These are phyloP conservation scores for Tetragonula carbonaria DNA, from an alignment of 2,888 invertebrate species.

Conservation along the genomic window DNA sequence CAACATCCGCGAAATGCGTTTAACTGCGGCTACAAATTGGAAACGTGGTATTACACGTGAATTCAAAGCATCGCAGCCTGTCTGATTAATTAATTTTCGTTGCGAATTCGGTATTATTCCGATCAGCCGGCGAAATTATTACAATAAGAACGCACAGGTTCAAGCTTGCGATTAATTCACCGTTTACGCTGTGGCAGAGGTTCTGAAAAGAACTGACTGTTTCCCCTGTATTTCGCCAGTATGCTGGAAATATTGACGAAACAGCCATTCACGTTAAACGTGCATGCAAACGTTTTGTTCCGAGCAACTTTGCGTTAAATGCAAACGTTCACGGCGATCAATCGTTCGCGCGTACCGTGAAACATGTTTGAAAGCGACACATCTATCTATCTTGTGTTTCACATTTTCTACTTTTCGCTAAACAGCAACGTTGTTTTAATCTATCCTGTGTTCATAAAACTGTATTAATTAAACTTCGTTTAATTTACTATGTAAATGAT, in stretches of 20 bases:
- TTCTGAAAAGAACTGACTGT: background rate
- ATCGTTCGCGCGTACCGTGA: constrained; percentile 5
- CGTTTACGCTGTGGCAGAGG: background rate
- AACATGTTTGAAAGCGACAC: too few species aligned
- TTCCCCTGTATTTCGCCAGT: background rate
- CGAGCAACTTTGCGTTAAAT: constrained; percentile 14
- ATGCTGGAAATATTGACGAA: background rate
- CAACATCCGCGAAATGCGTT: constrained; percentile 1
- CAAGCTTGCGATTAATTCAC: background rate
- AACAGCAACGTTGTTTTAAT: too few species aligned
- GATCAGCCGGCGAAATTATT: background rate
- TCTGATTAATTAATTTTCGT: constrained; percentile 33
- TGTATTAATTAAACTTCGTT: too few species aligned
- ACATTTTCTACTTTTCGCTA: too few species aligned
- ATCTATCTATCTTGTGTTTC: too few species aligned
- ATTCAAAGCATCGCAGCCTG: background rate
- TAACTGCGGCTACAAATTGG: background rate
- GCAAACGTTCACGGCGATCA: constrained; percentile 24
- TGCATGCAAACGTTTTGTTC: background rate
- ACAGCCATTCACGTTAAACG: constrained; percentile 9
- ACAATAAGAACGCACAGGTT: background rate
- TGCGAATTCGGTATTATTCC: background rate
- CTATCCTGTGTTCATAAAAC: too few species aligned
- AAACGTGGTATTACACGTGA: background rate
- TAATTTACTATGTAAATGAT: too few species aligned